phyloP scores from a whole-genome alignment of 1,140 invertebrate genomes.

The Anastatus disparis region DNA sequence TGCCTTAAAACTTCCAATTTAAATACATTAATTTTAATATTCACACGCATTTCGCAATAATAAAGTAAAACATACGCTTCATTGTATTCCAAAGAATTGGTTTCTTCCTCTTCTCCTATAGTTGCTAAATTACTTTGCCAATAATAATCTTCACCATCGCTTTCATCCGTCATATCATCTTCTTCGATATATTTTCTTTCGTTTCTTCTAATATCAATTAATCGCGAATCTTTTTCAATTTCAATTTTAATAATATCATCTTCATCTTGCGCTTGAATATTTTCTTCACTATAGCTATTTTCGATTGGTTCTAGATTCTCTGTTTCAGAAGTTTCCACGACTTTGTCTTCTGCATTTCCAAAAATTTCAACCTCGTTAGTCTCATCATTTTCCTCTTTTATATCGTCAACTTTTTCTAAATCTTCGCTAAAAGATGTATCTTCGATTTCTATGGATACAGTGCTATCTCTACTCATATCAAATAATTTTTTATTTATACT shows the following conservation, averaged over 20 bases:
- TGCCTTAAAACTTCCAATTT: no score
- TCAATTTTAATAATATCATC: background rate
- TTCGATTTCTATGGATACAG: conserved; percentile 34
- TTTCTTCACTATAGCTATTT: background rate
- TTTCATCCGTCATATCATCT: conserved; percentile 52
- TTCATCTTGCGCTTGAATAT: background rate
- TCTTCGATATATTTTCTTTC: conserved; percentile 30
- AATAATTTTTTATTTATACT: conserved; percentile 10
- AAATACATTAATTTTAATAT: no score
- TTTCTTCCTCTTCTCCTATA: conserved; percentile 62
- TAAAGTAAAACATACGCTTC: conserved; percentile 48
- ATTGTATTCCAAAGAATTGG: conserved; percentile 57
- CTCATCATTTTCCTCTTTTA: background rate
- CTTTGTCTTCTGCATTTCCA: background rate
- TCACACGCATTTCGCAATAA: no score
- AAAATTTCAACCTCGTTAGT: background rate
- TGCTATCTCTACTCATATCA: background rate
- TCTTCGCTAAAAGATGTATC: conserved; percentile 24
- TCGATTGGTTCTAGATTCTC: background rate
- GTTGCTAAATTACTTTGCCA: conserved; percentile 62
- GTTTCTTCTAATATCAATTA: background rate
- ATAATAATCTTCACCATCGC: conserved; percentile 57
- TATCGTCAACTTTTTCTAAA: background rate
- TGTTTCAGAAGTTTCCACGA: background rate
- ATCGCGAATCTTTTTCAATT: background rate